A percentile compares a stretch with the other conserved stretches of the same genome.
phyloP scores from a whole-genome alignment of 2,888 invertebrate species.

The Pheosia gnoma region DNA sequence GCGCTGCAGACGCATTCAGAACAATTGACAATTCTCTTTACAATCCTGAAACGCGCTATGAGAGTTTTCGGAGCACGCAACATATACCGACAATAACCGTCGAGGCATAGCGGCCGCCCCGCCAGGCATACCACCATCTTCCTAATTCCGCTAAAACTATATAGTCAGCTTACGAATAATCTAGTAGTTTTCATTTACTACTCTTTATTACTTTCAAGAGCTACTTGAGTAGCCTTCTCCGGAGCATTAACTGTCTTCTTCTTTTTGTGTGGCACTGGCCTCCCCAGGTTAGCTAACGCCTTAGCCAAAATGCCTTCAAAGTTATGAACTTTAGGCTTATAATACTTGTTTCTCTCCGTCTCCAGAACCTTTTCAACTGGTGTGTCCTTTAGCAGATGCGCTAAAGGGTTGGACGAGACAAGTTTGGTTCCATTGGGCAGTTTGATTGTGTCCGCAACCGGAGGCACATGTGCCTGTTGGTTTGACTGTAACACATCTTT shows the following conservation, averaged over 20 bases:
- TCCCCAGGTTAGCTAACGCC: slow-evolving; percentile 53
- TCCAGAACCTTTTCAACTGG: slow-evolving; percentile 46
- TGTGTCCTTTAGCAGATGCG: slow-evolving; percentile 60
- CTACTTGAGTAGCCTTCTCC: too few relatives aligned
- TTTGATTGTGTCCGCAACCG: slow-evolving; percentile 29
- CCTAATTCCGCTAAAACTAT: too few relatives aligned
- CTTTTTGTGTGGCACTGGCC: background rate
- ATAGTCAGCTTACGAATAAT: too few relatives aligned
- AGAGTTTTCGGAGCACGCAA: too few relatives aligned
- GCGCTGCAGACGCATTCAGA: too few relatives aligned
- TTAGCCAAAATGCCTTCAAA: slow-evolving; percentile 56
- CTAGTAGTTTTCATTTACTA: too few relatives aligned
- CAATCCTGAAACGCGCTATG: too few relatives aligned
- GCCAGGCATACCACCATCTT: too few relatives aligned
- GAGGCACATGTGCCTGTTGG: slow-evolving; percentile 1
- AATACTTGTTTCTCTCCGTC: slow-evolving; percentile 49
- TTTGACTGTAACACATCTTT: slow-evolving; percentile 44
- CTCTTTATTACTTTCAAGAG: too few relatives aligned
- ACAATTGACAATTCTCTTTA: too few relatives aligned
- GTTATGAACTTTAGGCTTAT: slow-evolving; percentile 51
- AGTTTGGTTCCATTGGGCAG: slow-evolving; percentile 64
- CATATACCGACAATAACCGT: too few relatives aligned
- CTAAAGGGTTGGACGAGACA: slow-evolving; percentile 66
- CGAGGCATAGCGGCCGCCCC: too few relatives aligned
- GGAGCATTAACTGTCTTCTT: background rate